phyloP scores from a whole-genome alignment of 2,113 vertebrate species.

The Erythrolamprus reginae region DNA sequence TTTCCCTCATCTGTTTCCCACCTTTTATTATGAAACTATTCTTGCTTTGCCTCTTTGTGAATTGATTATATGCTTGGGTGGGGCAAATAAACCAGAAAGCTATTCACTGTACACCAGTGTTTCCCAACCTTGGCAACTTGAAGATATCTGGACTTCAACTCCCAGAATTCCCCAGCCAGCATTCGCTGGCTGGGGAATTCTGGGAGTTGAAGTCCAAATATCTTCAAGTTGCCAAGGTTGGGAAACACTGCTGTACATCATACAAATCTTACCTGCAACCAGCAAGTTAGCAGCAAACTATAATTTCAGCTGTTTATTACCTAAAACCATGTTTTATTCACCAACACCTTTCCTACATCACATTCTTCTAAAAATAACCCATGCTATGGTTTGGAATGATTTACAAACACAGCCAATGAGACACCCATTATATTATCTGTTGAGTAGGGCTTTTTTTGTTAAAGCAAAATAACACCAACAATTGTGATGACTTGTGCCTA shows the following conservation, averaged over 20 bases:
- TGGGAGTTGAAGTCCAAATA: too few species aligned
- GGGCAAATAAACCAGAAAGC: not conserved
- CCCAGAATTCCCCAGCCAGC: too few species aligned
- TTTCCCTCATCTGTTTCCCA: not conserved
- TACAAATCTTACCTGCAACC: not conserved
- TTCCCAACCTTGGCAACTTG: too few species aligned
- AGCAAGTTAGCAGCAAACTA: not conserved
- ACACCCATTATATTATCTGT: not conserved
- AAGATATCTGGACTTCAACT: too few species aligned
- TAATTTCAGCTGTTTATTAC: not conserved
- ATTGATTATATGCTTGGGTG: not conserved
- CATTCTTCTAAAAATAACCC: not conserved
- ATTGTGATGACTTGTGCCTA: not conserved
- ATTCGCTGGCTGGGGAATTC: too few species aligned
- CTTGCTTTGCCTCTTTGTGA: not conserved
- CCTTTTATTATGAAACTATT: not conserved
- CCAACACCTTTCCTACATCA: not conserved
- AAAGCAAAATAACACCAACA: not conserved
- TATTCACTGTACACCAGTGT: not conserved
- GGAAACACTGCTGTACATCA: not conserved
- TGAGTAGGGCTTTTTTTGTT: not conserved
- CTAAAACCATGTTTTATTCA: not conserved
- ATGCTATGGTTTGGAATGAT: not conserved
- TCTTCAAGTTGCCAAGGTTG: too few species aligned
- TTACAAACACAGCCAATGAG: not conserved